phyloP scores from a whole-genome alignment of 2,113 vertebrate species.

The Monarcha castaneiventris region DNA sequence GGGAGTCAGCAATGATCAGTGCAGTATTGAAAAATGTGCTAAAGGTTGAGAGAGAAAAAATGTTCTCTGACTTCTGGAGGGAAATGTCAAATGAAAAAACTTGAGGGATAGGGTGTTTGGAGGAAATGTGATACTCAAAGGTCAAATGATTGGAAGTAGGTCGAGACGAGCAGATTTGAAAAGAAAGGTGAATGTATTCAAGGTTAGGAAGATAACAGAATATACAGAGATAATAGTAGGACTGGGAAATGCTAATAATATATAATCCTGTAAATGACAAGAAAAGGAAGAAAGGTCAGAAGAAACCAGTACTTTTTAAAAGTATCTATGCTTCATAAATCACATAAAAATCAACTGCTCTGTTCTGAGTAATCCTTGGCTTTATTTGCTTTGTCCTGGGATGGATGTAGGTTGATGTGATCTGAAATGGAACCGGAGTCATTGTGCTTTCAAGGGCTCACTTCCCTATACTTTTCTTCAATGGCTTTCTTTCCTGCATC shows the following conservation, averaged over 20 bases:
- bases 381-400: background rate
- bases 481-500: constrained; percentile 3
- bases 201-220: background rate
- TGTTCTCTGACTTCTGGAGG: background rate
- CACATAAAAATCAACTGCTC: background rate
- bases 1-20: background rate
- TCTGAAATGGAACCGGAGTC: background rate
- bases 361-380: background rate
- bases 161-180: background rate
- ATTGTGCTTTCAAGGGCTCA: constrained; percentile 26
- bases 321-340: background rate
- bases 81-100: background rate
- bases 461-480: background rate
- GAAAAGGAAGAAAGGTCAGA: background rate
- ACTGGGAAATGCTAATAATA: background rate
- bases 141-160: background rate
- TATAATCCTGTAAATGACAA: background rate
- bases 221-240: background rate
- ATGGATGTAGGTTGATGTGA: background rate
- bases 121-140: background rate
- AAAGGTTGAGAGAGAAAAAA: background rate
- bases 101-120: background rate
- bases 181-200: background rate
- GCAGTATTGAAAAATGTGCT: background rate
- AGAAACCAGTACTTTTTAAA: background rate